Evolutionary conservation across 2,888 invertebrate species (phyloP).

Genomic region (Pseudococcus jackbeardsleyi): DNA sequence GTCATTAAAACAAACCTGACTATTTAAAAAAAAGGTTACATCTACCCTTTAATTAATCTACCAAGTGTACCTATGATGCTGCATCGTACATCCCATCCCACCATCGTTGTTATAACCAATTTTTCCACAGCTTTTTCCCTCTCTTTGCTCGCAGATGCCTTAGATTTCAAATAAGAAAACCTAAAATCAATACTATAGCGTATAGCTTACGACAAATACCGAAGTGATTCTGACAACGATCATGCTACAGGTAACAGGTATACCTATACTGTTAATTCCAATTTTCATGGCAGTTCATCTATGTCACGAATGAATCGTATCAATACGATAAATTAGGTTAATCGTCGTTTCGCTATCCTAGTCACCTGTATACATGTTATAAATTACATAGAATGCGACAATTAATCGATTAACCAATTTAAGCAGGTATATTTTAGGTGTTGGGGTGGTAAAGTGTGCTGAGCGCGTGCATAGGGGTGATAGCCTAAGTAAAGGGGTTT

Average conservation of each 20-base stretch:
- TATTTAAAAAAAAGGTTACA: slow-evolving; percentile 1
- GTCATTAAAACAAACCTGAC: slow-evolving; percentile 25
- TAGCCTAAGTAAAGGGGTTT: not conserved
- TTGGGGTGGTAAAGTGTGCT: not conserved
- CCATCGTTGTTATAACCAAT: not conserved
- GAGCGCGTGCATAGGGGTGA: not conserved
- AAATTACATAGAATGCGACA: slow-evolving; percentile 7
- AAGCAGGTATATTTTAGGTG: not conserved
- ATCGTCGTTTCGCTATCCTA: slow-evolving; percentile 46
- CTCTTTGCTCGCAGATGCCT: not conserved
- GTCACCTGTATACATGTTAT: slow-evolving; percentile 19
- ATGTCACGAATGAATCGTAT: slow-evolving; percentile 56
- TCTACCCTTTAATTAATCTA: slow-evolving; percentile 29
- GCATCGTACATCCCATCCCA: not conserved
- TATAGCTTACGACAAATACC: not conserved
- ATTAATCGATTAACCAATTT: slow-evolving; percentile 38
- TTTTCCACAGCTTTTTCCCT: not conserved
- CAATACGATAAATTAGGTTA: slow-evolving; percentile 54
- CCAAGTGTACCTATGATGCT: not conserved
- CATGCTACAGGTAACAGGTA: slow-evolving; percentile 21
- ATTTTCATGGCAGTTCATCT: slow-evolving; percentile 53
- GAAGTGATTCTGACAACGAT: slow-evolving; percentile 15
- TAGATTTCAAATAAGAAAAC: not conserved
- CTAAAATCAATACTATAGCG: slow-evolving; percentile 6
- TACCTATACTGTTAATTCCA: not conserved